These are phyloP conservation scores for Columbina picui DNA, from an alignment of 2,113 vertebrate genomes.

Conservation along the genomic window DNA sequence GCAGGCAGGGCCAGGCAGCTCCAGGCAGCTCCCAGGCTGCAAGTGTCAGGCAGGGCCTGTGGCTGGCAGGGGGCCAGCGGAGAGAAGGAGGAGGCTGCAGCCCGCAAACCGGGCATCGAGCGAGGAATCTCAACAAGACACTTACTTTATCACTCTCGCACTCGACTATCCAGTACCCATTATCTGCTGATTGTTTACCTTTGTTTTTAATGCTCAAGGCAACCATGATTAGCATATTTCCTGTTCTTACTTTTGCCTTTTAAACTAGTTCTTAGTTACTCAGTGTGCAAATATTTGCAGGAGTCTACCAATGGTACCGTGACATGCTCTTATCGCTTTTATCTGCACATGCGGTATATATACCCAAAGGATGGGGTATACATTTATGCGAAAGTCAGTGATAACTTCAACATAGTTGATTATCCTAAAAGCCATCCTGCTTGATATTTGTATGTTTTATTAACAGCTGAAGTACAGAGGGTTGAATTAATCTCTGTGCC, in stretches of 20 bases:
- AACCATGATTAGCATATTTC: neutral
- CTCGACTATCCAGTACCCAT: neutral
- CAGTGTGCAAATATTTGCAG: neutral
- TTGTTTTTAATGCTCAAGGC: neutral
- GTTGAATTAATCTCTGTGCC: neutral
- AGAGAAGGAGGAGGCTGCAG: neutral
- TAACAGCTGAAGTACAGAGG: neutral
- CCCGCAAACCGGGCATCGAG: rapidly evolving
- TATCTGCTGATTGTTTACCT: neutral
- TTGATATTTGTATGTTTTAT: neutral
- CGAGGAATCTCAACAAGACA: rapidly evolving
- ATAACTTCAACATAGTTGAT: neutral
- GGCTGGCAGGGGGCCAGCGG: neutral
- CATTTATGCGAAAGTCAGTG: neutral
- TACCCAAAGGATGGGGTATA: neutral
- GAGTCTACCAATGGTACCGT: neutral
- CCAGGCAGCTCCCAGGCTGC: no score
- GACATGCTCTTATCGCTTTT: neutral
- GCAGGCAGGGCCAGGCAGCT: neutral
- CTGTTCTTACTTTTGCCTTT: neutral
- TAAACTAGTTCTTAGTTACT: neutral
- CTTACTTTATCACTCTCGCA: rapidly evolving
- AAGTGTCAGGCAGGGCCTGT: no score
- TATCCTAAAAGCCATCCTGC: neutral
- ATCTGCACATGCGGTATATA: neutral